These are phyloP conservation scores for Clarias platycephalus DNA, from an alignment of 2,797 vertebrate genomes.

Conservation along the genomic window DNA sequence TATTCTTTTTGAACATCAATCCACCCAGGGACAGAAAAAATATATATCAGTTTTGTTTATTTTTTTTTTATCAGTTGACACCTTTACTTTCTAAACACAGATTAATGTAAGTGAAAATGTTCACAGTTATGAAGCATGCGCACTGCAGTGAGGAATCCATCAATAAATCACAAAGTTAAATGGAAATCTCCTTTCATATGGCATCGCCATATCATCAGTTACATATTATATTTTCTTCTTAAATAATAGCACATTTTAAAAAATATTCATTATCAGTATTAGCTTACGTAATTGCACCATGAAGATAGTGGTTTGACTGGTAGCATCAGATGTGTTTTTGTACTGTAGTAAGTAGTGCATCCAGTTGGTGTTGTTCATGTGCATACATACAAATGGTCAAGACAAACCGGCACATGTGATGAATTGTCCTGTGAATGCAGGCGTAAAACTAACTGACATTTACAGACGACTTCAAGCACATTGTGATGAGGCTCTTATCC, in stretches of 20 bases:
- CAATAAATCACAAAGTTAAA: neutral
- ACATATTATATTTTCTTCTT: neutral
- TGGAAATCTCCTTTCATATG: neutral
- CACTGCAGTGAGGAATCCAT: neutral
- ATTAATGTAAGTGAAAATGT: neutral
- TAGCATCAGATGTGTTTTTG: slow-evolving; percentile 25
- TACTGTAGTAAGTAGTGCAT: slow-evolving; percentile 2
- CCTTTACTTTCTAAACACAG: neutral
- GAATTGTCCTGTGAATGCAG: no score
- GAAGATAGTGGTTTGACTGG: slow-evolving; percentile 13
- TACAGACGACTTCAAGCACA: no score
- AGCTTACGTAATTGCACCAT: neutral
- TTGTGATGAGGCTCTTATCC: no score
- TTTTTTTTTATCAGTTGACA: neutral
- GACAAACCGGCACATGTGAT: no score
- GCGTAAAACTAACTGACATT: no score
- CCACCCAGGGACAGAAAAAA: neutral
- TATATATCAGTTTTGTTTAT: no score
- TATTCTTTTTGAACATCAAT: neutral
- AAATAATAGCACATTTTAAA: neutral
- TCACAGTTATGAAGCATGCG: neutral
- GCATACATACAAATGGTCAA: no score
- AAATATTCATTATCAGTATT: neutral
- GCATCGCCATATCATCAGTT: neutral
- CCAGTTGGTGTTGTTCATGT: slow-evolving; percentile 17